phyloP scores from a whole-genome alignment of 2,797 vertebrate species.

The Lacerta viridis region DNA sequence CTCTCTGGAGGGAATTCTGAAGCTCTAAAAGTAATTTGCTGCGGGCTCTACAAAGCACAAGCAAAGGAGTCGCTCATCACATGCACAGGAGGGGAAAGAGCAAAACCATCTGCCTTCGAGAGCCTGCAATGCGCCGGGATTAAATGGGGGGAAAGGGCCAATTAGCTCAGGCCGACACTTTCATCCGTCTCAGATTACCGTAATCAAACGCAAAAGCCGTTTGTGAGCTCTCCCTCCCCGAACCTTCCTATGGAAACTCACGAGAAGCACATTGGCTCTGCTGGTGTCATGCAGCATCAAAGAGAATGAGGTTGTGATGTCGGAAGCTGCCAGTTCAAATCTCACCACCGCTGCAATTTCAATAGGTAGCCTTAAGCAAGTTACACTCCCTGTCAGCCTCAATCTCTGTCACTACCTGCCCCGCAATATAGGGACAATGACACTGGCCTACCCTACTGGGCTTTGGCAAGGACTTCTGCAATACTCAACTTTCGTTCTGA shows the following conservation, averaged over 20 bases:
- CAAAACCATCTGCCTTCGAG: rapidly evolving
- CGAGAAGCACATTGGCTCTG: background rate
- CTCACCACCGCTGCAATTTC: background rate
- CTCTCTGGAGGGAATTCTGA: background rate
- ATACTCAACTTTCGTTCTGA: background rate
- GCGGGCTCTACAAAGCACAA: background rate
- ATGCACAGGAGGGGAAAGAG: background rate
- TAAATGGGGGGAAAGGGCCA: background rate
- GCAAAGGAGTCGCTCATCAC: too few species aligned
- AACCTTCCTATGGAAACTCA: background rate
- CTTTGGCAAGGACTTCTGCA: background rate
- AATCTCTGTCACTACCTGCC: background rate
- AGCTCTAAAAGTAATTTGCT: conserved; percentile 36
- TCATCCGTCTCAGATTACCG: background rate
- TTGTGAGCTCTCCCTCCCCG: background rate
- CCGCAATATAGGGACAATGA: background rate
- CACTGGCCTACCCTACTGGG: background rate
- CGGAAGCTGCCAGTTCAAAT: background rate
- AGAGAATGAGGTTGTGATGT: background rate
- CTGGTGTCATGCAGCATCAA: background rate
- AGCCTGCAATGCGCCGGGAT: background rate
- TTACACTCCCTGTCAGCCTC: background rate
- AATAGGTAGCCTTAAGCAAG: background rate
- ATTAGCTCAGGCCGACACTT: background rate
- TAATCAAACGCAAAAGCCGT: rapidly evolving